Evolutionary conservation across 2,797 vertebrate species (phyloP).

Genomic region (Pseudomugil gertrudae): DNA sequence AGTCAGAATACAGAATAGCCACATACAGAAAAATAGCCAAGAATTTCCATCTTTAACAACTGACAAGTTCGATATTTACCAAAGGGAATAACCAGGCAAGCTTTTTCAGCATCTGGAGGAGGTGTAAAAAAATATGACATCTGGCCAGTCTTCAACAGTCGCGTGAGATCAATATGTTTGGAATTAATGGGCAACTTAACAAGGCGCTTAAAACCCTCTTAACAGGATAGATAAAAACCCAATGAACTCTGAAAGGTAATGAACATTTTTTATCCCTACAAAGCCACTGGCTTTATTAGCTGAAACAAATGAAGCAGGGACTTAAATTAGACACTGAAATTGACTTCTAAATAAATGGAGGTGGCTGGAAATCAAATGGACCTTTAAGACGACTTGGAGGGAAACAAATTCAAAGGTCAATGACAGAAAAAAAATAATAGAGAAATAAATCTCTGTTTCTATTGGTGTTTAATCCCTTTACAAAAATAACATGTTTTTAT

Average conservation of each 20-base stretch:
- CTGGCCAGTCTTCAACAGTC: constrained; percentile 39
- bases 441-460: too few species aligned
- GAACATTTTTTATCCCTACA: constrained; percentile 68
- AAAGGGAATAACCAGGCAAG: constrained; percentile 64
- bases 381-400: constrained; percentile 23
- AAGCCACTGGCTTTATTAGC: constrained; percentile 70
- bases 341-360: constrained; percentile 70
- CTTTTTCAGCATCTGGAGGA: constrained; percentile 50
- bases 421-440: too few species aligned
- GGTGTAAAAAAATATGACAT: constrained; percentile 66
- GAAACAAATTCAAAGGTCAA: background rate
- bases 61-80: constrained; percentile 53
- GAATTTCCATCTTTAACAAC: constrained; percentile 47
- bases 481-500: too few species aligned
- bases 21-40: constrained; percentile 47
- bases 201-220: constrained; percentile 78
- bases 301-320: constrained; percentile 62
- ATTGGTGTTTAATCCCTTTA: too few species aligned
- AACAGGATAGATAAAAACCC: constrained; percentile 74
- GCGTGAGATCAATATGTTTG: constrained; percentile 67
- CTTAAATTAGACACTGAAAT: constrained; percentile 67
- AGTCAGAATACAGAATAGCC: too few species aligned
- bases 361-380: constrained; percentile 42
- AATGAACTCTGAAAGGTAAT: constrained; percentile 77
- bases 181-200: constrained; percentile 79